Conservation (phyloP, 1,140 invertebrate genomes). For the Hetaerina americana region DNA sequence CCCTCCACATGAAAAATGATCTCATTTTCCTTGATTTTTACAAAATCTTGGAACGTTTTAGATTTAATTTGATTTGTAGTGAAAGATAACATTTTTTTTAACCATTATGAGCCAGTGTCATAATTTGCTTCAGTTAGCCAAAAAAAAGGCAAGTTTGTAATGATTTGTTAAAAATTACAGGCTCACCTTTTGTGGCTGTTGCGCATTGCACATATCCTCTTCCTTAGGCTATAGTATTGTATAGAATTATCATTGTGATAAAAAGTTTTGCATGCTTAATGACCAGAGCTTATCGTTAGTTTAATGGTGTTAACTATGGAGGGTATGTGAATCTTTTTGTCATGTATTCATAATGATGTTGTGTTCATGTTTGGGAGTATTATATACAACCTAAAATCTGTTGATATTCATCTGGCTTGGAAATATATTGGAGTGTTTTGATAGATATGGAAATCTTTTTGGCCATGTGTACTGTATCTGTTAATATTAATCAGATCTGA, state of each 20-base stretch:
- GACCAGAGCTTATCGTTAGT: not conserved
- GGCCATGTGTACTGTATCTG: too few relatives aligned
- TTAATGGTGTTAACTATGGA: not conserved
- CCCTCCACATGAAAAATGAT: not conserved
- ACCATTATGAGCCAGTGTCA: not conserved
- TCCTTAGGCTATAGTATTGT: not conserved
- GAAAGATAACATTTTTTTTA: not conserved
- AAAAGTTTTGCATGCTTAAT: not conserved
- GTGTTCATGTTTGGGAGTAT: not conserved
- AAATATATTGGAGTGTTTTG: too few relatives aligned
- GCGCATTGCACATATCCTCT: not conserved
- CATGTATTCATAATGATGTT: not conserved
- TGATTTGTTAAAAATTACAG: not conserved
- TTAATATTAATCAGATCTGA: too few relatives aligned
- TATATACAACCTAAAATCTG: too few relatives aligned
- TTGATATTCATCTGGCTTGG: too few relatives aligned
- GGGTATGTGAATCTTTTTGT: too few relatives aligned
- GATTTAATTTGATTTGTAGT: not conserved
- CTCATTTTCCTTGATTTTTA: not conserved
- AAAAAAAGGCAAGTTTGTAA: not conserved
- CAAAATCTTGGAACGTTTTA: not conserved
- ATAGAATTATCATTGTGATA: not conserved
- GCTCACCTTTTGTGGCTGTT: too few relatives aligned
- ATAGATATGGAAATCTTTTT: too few relatives aligned
- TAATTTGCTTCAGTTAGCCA: not conserved